Evolutionary conservation across 2,888 invertebrate genomes (phyloP), one percentile per base, ranked within the genome.

Genomic region (Lordiphosa fenestrarum): DNA sequence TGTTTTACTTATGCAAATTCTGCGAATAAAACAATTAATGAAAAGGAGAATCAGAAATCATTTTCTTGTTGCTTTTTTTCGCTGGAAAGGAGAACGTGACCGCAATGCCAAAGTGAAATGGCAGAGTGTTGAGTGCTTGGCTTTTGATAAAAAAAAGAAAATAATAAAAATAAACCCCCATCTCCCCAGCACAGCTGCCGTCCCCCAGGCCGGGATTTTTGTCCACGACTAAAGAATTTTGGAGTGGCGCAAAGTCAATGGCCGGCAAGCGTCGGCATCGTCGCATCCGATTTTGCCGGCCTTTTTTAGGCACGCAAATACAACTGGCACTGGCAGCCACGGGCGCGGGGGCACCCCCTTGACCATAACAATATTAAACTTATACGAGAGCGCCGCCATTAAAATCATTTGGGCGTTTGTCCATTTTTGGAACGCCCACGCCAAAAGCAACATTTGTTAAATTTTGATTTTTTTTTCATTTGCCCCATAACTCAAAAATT

Each of bases 401-500:
- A 68, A 80, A 76, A 77, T 70, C 69, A 73, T 58, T 75, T 69
- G 30, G 69, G 64, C 54, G 66, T 65, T 75, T 78, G 71, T 52
- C 77, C 82, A 82, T 75, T 71, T 78, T 66, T 40, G 82, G 69
- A 68, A 74, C 82, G 78, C 77, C 78, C 75, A 75, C 73, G 61
- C 70, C 35, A 52, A 23, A 40, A 15, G 47, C 37, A 47, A 53
- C 36, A 41, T 35, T 30, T 30, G 30, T 30, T 30, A 3, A 30
- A 30, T 30, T n/a, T 44, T 44, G 30, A 3, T 30, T 15, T 44
- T 13, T 44, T 15, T 44, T 4, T 10, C 15, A 15, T 42, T 30
- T 42, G 13, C 23, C 15, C 13, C 69, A 81, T 78, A 77, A 81
- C 73, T 84, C 77, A 83, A 73, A 80, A 76, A 64, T 68, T 63